phyloP scores from a whole-genome alignment of 2,797 vertebrate genomes.

The Lycodopsis pacificus region DNA sequence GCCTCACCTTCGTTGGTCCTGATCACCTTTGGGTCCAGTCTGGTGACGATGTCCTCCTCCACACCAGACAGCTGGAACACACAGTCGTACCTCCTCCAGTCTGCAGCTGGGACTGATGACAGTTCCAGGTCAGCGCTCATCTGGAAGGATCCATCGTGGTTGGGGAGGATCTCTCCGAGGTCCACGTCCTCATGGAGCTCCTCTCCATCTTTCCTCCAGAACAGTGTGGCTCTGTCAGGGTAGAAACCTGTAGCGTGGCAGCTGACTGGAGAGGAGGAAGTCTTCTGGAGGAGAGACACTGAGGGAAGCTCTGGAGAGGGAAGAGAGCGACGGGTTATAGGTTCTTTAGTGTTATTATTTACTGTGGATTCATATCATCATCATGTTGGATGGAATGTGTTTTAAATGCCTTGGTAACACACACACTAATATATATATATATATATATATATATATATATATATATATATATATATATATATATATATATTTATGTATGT shows the following conservation, averaged over 20 bases:
- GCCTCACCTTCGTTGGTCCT: too few species aligned
- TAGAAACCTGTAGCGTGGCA: constrained; percentile 12
- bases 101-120: too few species aligned
- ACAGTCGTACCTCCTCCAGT: too few species aligned
- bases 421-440: not conserved
- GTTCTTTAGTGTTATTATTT: not conserved
- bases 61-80: too few species aligned
- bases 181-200: constrained; percentile 3
- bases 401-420: not conserved
- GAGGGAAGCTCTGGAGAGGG: not conserved
- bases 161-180: constrained; percentile 23
- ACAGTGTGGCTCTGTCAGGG: not conserved
- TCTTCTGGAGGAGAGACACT: constrained; percentile 3
- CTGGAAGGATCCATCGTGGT: constrained; percentile 51
- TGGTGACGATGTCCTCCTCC: not conserved
- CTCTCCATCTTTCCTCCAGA: constrained; percentile 20
- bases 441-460: not conserved
- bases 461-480: too few species aligned
- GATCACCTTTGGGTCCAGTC: too few species aligned
- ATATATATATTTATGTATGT: not conserved
- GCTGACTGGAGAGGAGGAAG: constrained; percentile 1
- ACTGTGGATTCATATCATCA: not conserved
- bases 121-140: not conserved
- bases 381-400: not conserved
- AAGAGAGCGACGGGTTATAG: not conserved